Conservation (phyloP, 2,888 invertebrate genomes). For the Elmis aenea region DNA sequence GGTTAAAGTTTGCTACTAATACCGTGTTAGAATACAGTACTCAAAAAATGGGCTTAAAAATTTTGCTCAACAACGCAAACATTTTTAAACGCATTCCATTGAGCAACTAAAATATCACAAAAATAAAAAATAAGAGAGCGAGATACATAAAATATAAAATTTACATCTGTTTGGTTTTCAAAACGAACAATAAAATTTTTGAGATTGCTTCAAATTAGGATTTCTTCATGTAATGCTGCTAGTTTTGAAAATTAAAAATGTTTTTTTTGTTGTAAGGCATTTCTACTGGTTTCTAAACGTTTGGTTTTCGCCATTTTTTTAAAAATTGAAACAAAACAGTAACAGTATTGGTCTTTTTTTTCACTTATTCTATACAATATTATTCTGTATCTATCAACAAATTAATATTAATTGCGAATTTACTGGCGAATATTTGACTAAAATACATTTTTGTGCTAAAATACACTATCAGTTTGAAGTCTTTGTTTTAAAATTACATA, state of each 20-base stretch:
- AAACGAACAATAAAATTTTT: neutral
- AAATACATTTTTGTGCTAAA: slow-evolving; percentile 17
- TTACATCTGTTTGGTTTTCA: no score
- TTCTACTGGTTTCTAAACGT: no score
- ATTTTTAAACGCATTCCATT: slow-evolving; percentile 13
- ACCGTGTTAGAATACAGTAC: slow-evolving; percentile 28
- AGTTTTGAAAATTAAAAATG: no score
- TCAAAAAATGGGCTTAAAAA: slow-evolving; percentile 14
- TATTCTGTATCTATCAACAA: no score
- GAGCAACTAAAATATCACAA: slow-evolving; percentile 28
- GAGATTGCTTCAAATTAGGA: neutral
- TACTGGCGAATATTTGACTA: slow-evolving; percentile 21
- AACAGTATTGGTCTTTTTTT: no score
- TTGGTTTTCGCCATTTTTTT: no score
- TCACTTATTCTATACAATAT: no score
- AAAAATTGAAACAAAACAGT: no score
- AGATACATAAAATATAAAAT: slow-evolving; percentile 6
- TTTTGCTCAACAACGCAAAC: slow-evolving; percentile 3
- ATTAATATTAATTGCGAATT: no score
- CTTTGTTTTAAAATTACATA: slow-evolving; percentile 33
- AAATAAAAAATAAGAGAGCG: slow-evolving; percentile 23
- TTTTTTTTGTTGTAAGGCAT: no score
- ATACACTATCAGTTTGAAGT: slow-evolving; percentile 27
- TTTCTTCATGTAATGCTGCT: no score
- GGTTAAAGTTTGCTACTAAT: slow-evolving; percentile 28